phyloP scores from a whole-genome alignment of 2,888 invertebrate genomes.

The Pachymerium ferrugineum region DNA sequence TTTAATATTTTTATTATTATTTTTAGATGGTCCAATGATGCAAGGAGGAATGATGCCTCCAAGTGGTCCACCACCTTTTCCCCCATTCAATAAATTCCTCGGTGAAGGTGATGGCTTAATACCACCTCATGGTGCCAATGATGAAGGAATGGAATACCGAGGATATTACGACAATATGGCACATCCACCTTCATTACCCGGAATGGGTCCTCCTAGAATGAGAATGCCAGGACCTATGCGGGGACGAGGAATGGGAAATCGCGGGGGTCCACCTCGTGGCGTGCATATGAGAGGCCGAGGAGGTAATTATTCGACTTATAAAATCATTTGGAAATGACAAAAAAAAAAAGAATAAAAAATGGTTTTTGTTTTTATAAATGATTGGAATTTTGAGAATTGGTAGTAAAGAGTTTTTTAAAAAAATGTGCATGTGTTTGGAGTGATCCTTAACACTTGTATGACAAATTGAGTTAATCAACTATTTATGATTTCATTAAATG shows the following conservation, averaged over 20 bases:
- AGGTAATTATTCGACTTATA: slow-evolving; percentile 23
- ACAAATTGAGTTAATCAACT: too few relatives aligned
- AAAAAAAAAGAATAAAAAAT: neutral
- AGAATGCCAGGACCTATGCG: slow-evolving; percentile 25
- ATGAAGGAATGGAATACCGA: slow-evolving; percentile 20
- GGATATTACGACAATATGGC: slow-evolving; percentile 30
- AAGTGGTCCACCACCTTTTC: neutral
- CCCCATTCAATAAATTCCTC: slow-evolving; percentile 5
- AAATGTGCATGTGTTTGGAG: too few relatives aligned
- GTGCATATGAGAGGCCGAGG: slow-evolving; percentile 36
- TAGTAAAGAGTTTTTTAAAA: neutral
- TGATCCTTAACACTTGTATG: too few relatives aligned
- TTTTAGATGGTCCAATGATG: neutral
- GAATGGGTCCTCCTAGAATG: slow-evolving; percentile 29
- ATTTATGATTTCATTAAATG: too few relatives aligned
- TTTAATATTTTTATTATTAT: neutral
- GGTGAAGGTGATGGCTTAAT: neutral
- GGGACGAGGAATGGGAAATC: slow-evolving; percentile 23
- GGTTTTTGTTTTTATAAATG: neutral
- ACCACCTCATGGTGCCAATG: neutral
- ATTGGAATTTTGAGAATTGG: too few relatives aligned
- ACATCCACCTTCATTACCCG: neutral
- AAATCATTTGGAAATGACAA: too few relatives aligned
- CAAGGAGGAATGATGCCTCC: neutral
- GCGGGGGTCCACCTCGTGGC: neutral